A percentile compares a stretch with the other conserved stretches of the same genome.
Conservation (phyloP, 2,797 vertebrate species). For the Eleutherodactylus coqui region DNA sequence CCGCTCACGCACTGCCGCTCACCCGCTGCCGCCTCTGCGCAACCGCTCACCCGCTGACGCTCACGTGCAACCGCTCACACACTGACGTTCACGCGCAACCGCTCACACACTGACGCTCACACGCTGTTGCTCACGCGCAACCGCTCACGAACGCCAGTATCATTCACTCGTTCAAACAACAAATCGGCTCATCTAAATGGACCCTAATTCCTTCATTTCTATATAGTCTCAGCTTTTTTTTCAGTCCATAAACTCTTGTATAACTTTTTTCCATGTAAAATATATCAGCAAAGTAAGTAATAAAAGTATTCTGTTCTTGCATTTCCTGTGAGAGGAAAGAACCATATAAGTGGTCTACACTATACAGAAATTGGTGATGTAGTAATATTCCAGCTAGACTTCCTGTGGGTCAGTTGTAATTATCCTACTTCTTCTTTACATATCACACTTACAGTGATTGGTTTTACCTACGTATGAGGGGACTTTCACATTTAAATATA, state of each 20-base stretch:
- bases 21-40: no score
- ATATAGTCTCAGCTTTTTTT: no score
- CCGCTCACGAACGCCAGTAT: no score
- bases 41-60: no score
- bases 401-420: constrained; percentile 1
- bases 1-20: no score
- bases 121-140: no score
- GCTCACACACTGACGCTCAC: no score
- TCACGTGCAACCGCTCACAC: no score
- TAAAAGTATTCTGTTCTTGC: not conserved
- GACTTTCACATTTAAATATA: constrained; percentile 33
- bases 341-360: not conserved
- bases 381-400: constrained; percentile 1
- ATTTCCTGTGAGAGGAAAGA: constrained; percentile 4
- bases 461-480: not conserved
- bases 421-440: not conserved
- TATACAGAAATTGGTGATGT: not conserved
- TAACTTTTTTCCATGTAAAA: not conserved
- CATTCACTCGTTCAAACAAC: no score
- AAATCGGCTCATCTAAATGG: no score
- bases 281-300: not conserved
- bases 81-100: no score
- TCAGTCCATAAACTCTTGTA: not conserved
- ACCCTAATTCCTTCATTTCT: no score
- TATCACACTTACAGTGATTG: not conserved